Evolutionary conservation across 2,797 vertebrate genomes (phyloP).

Genomic region (Bradypodion ventrale): DNA sequence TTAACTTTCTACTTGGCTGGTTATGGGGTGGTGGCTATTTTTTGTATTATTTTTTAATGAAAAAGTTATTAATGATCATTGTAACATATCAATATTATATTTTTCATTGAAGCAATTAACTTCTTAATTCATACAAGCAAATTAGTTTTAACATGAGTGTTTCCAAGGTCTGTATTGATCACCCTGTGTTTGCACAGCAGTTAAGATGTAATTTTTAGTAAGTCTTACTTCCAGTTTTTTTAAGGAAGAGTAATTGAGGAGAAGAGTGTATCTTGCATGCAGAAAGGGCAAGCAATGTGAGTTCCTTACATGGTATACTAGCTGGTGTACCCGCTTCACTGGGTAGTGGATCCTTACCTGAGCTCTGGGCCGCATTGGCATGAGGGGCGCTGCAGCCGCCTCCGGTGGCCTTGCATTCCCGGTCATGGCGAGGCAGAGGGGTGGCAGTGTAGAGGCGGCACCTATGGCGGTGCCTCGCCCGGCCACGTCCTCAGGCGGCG

Average conservation of each 20-base stretch:
- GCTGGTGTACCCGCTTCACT: too few relatives aligned
- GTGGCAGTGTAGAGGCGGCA: too few relatives aligned
- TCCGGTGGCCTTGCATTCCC: too few relatives aligned
- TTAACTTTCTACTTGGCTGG: not conserved
- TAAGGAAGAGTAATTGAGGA: not conserved
- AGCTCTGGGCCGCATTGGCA: too few relatives aligned
- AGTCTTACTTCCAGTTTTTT: not conserved
- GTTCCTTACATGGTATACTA: not conserved
- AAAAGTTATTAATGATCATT: not conserved
- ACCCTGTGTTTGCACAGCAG: not conserved
- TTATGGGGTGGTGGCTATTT: not conserved
- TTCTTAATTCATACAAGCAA: not conserved
- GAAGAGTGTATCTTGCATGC: not conserved
- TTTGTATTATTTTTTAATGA: not conserved
- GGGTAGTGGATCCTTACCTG: too few relatives aligned
- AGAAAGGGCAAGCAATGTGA: slow-evolving; percentile 17
- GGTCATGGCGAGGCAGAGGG: too few relatives aligned
- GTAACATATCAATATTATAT: not conserved
- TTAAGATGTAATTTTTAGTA: not conserved
- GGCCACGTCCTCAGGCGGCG: too few relatives aligned
- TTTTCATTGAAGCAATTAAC: not conserved
- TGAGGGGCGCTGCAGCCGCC: too few relatives aligned
- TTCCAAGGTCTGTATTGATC: not conserved
- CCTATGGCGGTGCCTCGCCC: too few relatives aligned
- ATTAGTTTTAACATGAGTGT: not conserved